Percentiles rank a stretch among this genome's conserved stretches.
These are phyloP conservation scores for Dendrolimus punctatus DNA, from an alignment of 1,140 invertebrate genomes.

Conservation along the genomic window DNA sequence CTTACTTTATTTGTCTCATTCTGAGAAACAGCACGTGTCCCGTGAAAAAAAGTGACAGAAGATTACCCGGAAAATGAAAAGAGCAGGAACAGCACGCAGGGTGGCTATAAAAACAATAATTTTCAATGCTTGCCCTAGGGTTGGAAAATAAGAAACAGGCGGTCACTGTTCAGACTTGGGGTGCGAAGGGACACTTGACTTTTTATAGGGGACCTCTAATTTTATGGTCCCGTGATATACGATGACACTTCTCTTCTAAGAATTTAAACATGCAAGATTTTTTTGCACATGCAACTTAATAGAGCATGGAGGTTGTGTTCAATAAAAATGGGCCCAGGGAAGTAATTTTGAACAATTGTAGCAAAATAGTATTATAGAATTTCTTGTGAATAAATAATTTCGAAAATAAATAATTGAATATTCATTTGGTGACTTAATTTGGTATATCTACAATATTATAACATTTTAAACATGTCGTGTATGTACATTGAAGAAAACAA, in stretches of 20 bases:
- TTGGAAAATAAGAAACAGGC: conserved; percentile 60
- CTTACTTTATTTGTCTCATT: too few species aligned
- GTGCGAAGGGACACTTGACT: conserved; percentile 43
- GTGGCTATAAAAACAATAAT: conserved; percentile 59
- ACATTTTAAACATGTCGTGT: too few species aligned
- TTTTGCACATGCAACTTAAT: conserved; percentile 54
- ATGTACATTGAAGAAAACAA: too few species aligned
- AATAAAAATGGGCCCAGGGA: conserved; percentile 28
- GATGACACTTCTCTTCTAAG: conserved; percentile 46
- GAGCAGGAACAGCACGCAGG: conserved; percentile 10
- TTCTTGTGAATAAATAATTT: too few species aligned
- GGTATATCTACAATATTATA: too few species aligned
- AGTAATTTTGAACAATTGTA: too few species aligned
- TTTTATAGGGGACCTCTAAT: conserved; percentile 62
- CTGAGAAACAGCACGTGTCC: too few species aligned
- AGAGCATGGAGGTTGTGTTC: conserved; percentile 44
- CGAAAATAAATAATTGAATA: too few species aligned
- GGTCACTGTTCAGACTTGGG: conserved; percentile 27
- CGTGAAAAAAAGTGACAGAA: too few species aligned
- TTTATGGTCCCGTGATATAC: conserved; percentile 56
- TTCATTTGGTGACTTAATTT: too few species aligned
- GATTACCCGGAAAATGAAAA: too few species aligned
- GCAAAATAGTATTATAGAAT: too few species aligned
- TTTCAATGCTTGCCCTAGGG: conserved; percentile 24
- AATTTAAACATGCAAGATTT: conserved; percentile 53